Base-by-base conservation (phyloP, 2,888 invertebrate genomes). In the Belgica antarctica region DNA sequence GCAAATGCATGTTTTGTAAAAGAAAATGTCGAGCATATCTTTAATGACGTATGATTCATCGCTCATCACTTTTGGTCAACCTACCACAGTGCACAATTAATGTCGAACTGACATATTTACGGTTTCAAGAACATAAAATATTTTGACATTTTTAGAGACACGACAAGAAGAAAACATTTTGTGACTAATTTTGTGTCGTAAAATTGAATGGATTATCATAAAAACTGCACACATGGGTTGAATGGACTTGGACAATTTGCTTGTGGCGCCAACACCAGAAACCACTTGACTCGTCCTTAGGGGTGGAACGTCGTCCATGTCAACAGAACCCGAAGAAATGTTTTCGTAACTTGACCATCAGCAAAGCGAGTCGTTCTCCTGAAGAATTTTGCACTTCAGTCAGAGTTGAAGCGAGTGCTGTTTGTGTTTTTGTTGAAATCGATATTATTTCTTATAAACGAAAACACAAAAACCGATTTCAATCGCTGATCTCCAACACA, bases 111-210 rank as follows among this genome's bases (percentile, higher is more conserved):
- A n/a, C n/a, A n/a, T n/a, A 59, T 27, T 52, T 27, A 59, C 8
- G 27, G 12, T 59, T 19, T n/a, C 19, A 25, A 59, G 25, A 25
- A 4, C 25, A 25, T 27, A 59, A 59, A 59, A 59, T 59, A 59
- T 59, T 59, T 7, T 59, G 59, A 59, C 59, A 59, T 59, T 59
- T n/a, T 59, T 10, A 59, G 52, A 59, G n/a, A 59, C n/a, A n/a
- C n/a, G n/a, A n/a, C n/a, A n/a, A n/a, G n/a, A n/a, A n/a, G n/a
- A n/a, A n/a, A n/a, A n/a, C n/a, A n/a, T 59, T 59, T n/a, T 24
- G 27, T 5, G 24, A 15, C 22, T 52, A 10, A 27, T 2, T 52
- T 22, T 25, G 1, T 27, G 22, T 27, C 59, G 25, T 22, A 52
- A 52, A 52, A 52, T 4, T 2, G 3, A 52, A 52, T 17, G 3